A percentile compares a stretch with the other conserved stretches of the same genome.
Conservation (phyloP, 2,113 vertebrate species). For the Phalacrocorax brasilianus region DNA sequence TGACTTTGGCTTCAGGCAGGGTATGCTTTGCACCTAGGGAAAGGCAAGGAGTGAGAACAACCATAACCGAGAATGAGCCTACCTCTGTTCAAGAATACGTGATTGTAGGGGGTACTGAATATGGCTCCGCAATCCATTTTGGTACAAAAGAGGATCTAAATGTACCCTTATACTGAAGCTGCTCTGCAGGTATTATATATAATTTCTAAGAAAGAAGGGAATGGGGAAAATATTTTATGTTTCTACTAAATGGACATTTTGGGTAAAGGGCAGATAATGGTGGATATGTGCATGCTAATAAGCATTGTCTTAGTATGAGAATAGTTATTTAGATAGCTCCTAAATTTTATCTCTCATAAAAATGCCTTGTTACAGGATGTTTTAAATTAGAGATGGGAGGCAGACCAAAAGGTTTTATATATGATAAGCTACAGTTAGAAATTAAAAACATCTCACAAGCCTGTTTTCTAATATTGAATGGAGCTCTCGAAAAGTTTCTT, state of each 20-base stretch:
- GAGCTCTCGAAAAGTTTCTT: background rate
- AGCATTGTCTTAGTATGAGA: background rate
- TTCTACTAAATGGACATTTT: background rate
- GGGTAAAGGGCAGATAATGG: background rate
- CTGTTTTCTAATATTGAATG: background rate
- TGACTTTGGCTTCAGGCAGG: background rate
- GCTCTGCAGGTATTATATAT: background rate
- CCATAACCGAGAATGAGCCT: background rate
- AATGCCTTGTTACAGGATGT: background rate
- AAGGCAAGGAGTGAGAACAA: background rate
- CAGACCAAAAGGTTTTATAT: background rate
- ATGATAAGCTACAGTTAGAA: background rate
- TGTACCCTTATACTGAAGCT: rapidly evolving
- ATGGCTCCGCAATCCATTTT: background rate
- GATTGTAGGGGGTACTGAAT: background rate
- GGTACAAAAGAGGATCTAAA: background rate
- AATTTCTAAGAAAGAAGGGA: background rate
- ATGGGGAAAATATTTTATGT: background rate
- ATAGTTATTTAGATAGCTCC: background rate
- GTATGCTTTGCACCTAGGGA: background rate
- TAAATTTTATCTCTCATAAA: background rate
- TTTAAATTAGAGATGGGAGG: background rate
- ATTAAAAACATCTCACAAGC: background rate
- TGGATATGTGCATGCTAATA: background rate
- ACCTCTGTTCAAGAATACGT: background rate